A percentile compares a stretch with the other conserved stretches of the same genome.
These are phyloP conservation scores for Ceratina australensis DNA, from an alignment of 1,140 invertebrate genomes.

Conservation along the genomic window DNA sequence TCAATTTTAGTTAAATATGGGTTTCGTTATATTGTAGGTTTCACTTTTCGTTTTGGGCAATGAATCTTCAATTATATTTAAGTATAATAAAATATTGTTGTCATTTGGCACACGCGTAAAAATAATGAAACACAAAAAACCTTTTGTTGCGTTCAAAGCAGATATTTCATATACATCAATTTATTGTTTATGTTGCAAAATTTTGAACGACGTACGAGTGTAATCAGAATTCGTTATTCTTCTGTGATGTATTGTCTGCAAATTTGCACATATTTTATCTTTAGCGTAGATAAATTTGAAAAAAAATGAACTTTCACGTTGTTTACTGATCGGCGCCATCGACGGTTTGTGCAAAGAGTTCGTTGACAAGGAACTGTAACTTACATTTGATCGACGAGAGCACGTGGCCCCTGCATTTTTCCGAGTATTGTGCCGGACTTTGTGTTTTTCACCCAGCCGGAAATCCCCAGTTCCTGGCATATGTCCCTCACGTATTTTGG, in stretches of 20 bases:
- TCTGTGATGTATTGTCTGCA: background rate
- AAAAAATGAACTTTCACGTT: constrained; percentile 32
- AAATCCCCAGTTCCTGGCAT: constrained; percentile 85
- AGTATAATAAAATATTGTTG: too few species aligned
- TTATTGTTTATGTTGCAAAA: too few species aligned
- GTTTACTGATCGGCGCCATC: constrained; percentile 19
- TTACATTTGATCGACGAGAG: constrained; percentile 91
- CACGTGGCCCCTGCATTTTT: constrained; percentile 90
- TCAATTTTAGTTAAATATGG: too few species aligned
- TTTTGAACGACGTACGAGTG: too few species aligned
- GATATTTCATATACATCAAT: too few species aligned
- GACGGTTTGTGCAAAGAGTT: constrained; percentile 15
- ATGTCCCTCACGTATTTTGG: constrained; percentile 92
- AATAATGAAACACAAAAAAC: too few species aligned
- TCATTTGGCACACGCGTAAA: too few species aligned
- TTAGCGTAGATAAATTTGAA: constrained; percentile 27
- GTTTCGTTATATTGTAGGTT: too few species aligned
- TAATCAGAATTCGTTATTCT: background rate
- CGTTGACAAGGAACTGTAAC: constrained; percentile 68
- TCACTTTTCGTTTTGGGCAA: too few species aligned
- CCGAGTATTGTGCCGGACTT: constrained; percentile 91
- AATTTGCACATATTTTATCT: constrained; percentile 29
- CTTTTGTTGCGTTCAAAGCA: too few species aligned
- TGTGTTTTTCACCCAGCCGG: constrained; percentile 95
- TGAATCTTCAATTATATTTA: too few species aligned